A percentile compares a stretch with the other conserved stretches of the same genome.
phyloP scores from a whole-genome alignment of 1,140 invertebrate genomes.

The Drosophila sulfurigaster region DNA sequence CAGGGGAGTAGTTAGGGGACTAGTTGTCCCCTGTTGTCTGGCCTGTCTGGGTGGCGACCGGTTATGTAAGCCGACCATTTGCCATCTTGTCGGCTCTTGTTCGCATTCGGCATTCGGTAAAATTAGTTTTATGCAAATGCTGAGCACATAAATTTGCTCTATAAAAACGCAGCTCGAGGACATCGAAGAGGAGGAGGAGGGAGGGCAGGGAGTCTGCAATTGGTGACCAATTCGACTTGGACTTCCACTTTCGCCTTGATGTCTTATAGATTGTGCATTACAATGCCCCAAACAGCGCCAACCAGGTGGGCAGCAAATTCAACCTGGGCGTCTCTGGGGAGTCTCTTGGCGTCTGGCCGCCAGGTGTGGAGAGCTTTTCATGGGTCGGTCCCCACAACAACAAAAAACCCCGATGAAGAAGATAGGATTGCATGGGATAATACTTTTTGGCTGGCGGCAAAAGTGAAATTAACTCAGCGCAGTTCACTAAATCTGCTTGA shows the following conservation, averaged over 20 bases:
- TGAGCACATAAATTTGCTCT: constrained; percentile 76
- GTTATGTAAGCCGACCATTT: constrained; percentile 69
- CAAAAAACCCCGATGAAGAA: constrained; percentile 19
- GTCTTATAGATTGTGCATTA: constrained; percentile 49
- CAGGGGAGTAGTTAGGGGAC: too few species aligned
- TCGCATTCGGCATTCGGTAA: constrained; percentile 48
- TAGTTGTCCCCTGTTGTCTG: not conserved
- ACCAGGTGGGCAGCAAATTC: constrained; percentile 33
- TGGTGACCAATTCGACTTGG: constrained; percentile 50
- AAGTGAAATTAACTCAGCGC: constrained; percentile 26
- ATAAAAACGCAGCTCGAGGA: constrained; percentile 46
- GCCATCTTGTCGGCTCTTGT: constrained; percentile 32
- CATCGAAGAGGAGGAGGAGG: not conserved
- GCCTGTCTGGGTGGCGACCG: constrained; percentile 40
- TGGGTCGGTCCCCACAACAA: not conserved
- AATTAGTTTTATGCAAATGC: constrained; percentile 82
- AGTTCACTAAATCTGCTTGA: not conserved
- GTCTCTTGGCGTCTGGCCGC: not conserved
- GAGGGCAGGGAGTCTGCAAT: constrained; percentile 13
- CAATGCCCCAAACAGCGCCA: constrained; percentile 29
- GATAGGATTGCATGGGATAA: constrained; percentile 12
- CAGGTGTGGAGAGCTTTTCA: constrained; percentile 3
- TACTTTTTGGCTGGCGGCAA: constrained; percentile 1
- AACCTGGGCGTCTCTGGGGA: too few species aligned
- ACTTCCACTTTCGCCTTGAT: constrained; percentile 67